phyloP scores from a whole-genome alignment of 37 sponge, comb jelly and placozoan genomes.

The Theonella swinhoei region DNA sequence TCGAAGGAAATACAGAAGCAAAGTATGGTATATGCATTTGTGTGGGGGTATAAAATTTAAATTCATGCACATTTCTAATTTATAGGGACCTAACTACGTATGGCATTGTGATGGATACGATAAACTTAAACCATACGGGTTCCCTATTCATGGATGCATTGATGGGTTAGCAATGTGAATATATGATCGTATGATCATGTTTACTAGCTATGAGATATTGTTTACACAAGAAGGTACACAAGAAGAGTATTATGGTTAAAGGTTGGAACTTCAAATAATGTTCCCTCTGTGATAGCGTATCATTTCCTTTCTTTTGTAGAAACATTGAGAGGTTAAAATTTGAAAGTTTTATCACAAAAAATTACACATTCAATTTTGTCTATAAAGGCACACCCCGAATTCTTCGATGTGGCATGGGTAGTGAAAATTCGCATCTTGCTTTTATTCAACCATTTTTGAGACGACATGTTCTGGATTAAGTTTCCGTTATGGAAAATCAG shows the following conservation, averaged over 20 bases:
- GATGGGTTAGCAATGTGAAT: conserved; percentile 57
- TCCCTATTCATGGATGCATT: too few relatives aligned
- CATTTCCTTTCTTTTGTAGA: conserved; percentile 12
- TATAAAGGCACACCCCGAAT: conserved; percentile 22
- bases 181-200: not conserved
- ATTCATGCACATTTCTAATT: not conserved
- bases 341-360: too few relatives aligned
- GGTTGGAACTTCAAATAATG: conserved; percentile 35
- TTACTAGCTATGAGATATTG: not conserved
- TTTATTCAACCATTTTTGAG: too few relatives aligned
- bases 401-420: conserved; percentile 31
- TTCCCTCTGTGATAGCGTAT: conserved; percentile 16
- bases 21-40: too few relatives aligned
- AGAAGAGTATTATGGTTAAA: not conserved
- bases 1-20: conserved; percentile 6
- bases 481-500: conserved; percentile 32
- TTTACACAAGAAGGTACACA: conserved; percentile 21
- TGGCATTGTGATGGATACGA: conserved; percentile 42
- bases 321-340: not conserved
- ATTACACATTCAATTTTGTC: not conserved
- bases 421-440: too few relatives aligned
- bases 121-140: conserved; percentile 36
- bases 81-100: conserved; percentile 22
- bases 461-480: not conserved
- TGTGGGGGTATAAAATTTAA: not conserved